phyloP scores from a whole-genome alignment of 2,888 invertebrate genomes.

The Camponotus fellah region DNA sequence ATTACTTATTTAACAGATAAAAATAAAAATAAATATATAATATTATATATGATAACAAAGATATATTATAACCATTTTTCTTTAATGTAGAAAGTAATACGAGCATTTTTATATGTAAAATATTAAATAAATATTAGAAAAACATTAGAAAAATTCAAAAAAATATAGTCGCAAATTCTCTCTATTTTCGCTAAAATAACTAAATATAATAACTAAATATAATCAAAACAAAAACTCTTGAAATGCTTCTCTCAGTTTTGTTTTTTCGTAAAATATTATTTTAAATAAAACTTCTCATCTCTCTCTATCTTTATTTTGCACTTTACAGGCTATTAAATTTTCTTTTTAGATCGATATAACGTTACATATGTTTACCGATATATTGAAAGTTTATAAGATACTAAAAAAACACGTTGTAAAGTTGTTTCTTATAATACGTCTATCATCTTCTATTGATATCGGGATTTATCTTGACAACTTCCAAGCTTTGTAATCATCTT shows the following conservation, averaged over 20 bases:
- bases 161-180: too few relatives aligned
- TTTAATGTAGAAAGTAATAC: background rate
- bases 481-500: background rate
- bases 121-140: too few relatives aligned
- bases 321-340: slow-evolving; percentile 22
- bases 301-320: background rate
- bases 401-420: slow-evolving; percentile 16
- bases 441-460: background rate
- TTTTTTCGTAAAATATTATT: slow-evolving; percentile 12
- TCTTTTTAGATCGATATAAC: slow-evolving; percentile 11
- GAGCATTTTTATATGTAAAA: too few relatives aligned
- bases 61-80: too few relatives aligned
- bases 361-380: slow-evolving; percentile 37
- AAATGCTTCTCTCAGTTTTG: background rate
- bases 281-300: slow-evolving; percentile 12
- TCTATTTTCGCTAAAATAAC: background rate
- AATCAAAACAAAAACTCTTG: background rate
- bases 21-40: background rate
- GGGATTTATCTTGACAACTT: background rate
- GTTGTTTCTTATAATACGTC: background rate
- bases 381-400: slow-evolving; percentile 37
- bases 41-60: too few relatives aligned
- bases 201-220: too few relatives aligned
- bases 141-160: too few relatives aligned
- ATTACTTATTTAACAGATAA: background rate